Evolutionary conservation across 2,113 vertebrate genomes (phyloP).

Genomic region (Marmota monax): DNA sequence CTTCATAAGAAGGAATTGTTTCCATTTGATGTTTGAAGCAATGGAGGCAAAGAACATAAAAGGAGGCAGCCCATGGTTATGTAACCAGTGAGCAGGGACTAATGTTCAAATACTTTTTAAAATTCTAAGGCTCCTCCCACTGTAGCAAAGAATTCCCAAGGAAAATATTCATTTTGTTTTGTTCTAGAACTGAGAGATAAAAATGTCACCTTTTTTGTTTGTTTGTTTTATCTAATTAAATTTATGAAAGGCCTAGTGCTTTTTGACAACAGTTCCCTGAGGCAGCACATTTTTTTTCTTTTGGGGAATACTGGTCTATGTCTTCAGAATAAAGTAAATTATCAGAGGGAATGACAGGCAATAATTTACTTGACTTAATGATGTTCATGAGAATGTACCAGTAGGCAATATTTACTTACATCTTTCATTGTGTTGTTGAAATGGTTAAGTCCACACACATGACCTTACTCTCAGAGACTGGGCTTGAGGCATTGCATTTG

Average conservation of each 20-base stretch:
- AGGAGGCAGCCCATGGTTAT: not conserved
- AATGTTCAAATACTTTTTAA: not conserved
- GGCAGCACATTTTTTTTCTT: not conserved
- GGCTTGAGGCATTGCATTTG: not conserved
- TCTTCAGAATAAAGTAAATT: not conserved
- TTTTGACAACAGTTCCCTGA: not conserved
- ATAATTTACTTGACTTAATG: not conserved
- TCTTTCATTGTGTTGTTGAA: not conserved
- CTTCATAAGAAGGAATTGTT: not conserved
- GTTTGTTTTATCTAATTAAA: not conserved
- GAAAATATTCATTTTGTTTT: not conserved
- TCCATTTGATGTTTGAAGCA: not conserved
- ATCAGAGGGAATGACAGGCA: not conserved
- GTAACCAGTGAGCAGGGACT: not conserved
- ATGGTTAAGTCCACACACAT: not conserved
- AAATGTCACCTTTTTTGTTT: not conserved
- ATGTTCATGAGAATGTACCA: not conserved
- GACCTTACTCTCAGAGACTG: not conserved
- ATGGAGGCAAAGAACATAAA: not conserved
- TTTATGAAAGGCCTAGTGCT: not conserved
- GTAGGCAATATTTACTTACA: not conserved
- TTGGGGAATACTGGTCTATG: not conserved
- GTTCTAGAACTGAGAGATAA: not conserved
- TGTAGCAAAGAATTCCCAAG: not conserved
- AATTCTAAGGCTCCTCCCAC: not conserved